A percentile compares a stretch with the other conserved stretches of the same genome.
These are phyloP conservation scores for Drosophila parthenogenetica DNA, from an alignment of 2,888 invertebrate species.

Conservation along the genomic window DNA sequence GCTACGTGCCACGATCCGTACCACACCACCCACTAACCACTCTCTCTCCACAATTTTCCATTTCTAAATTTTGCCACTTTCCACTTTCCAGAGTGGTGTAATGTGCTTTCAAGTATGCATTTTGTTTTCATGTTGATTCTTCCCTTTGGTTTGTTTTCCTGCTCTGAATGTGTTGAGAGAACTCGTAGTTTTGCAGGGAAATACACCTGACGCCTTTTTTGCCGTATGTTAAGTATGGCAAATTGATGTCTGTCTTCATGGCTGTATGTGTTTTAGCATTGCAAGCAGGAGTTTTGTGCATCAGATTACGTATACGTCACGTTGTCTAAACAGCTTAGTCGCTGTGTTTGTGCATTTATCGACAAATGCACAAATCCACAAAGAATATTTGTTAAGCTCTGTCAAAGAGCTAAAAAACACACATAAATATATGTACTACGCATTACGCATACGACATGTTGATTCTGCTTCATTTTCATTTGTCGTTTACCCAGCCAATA, in stretches of 20 bases:
- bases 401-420: neutral
- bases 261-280: neutral
- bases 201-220: constrained; percentile 57
- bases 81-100: constrained; percentile 52
- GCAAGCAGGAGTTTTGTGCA: constrained; percentile 24
- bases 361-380: neutral
- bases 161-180: constrained; percentile 60
- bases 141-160: constrained; percentile 17
- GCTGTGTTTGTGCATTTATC: neutral
- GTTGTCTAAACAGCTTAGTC: constrained; percentile 6
- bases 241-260: constrained; percentile 49
- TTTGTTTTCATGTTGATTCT: constrained; percentile 28
- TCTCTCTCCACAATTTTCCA: neutral
- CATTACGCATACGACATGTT: constrained; percentile 19
- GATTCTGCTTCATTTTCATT: neutral
- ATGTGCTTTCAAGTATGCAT: constrained; percentile 70
- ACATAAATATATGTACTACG: neutral
- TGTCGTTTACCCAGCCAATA: neutral
- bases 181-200: constrained; percentile 26
- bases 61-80: too few relatives aligned
- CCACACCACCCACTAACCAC: neutral
- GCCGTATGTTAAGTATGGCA: constrained; percentile 60
- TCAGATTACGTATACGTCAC: constrained; percentile 32
- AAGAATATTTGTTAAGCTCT: neutral
- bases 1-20: constrained; percentile 66